Evolutionary conservation across 2,888 invertebrate genomes (phyloP).

Genomic region (Periphyllus acericola): DNA sequence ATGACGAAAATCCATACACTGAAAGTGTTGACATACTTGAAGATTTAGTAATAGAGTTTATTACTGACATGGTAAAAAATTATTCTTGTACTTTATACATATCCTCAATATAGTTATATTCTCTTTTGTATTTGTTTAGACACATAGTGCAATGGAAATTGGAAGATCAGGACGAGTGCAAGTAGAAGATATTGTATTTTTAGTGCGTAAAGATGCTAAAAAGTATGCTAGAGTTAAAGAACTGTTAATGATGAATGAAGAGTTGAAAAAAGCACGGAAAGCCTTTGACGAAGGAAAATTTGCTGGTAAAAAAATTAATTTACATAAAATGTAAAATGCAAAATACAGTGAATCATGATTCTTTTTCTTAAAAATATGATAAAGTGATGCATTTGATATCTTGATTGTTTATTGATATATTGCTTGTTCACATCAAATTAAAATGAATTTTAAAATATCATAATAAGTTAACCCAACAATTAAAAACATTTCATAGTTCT

Average conservation of each 20-base stretch:
- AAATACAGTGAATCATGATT: not conserved
- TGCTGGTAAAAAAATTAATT: conserved; percentile 57
- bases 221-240: conserved; percentile 99
- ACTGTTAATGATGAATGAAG: conserved; percentile 97
- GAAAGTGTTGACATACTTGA: conserved; percentile 98
- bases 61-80: conserved; percentile 84
- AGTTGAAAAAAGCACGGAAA: conserved; percentile 97
- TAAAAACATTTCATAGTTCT: not conserved
- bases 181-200: conserved; percentile 96
- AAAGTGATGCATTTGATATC: not conserved
- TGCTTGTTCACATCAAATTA: not conserved
- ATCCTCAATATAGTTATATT: conserved; percentile 22
- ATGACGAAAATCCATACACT: conserved; percentile 98
- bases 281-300: conserved; percentile 98
- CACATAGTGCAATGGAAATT: conserved; percentile 89
- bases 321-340: too few relatives aligned
- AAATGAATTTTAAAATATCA: not conserved
- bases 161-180: conserved; percentile 95
- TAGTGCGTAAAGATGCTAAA: conserved; percentile 93
- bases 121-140: conserved; percentile 70
- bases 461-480: not conserved
- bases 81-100: conserved; percentile 22
- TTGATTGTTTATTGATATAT: not conserved
- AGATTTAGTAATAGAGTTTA: conserved; percentile 96
- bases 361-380: not conserved